Evolutionary conservation across 2,888 invertebrate species (phyloP).

Genomic region (Nomada lathburiana): DNA sequence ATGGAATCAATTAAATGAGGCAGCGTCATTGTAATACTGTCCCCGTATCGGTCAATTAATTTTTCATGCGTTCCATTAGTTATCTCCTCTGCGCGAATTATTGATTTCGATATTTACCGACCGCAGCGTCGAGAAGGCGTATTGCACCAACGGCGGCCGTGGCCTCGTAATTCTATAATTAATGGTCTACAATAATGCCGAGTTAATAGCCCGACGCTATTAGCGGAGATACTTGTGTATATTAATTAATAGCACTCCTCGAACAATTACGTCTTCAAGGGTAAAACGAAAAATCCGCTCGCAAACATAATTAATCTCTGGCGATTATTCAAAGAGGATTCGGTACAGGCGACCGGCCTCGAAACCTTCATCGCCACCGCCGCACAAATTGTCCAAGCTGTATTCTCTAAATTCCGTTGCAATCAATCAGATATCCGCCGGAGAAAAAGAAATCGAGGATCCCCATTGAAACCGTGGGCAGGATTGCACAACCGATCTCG

Average conservation of each 20-base stretch:
- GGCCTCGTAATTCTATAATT: slow-evolving; percentile 5
- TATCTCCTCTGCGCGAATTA: too few species aligned
- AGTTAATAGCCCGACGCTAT: not conserved
- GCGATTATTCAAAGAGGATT: not conserved
- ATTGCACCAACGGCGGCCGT: not conserved
- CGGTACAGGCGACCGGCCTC: not conserved
- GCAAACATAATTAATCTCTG: not conserved
- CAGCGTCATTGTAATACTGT: too few species aligned
- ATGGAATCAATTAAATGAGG: not conserved
- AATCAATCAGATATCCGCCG: too few species aligned
- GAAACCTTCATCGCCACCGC: not conserved
- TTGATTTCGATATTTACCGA: too few species aligned
- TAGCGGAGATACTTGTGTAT: not conserved
- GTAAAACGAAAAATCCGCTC: not conserved
- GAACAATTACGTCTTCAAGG: too few species aligned
- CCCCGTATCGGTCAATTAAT: too few species aligned
- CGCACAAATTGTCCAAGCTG: too few species aligned
- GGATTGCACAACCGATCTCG: too few species aligned
- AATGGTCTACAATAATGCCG: not conserved
- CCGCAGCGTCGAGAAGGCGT: not conserved
- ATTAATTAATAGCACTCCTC: slow-evolving; percentile 9
- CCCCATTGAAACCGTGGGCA: too few species aligned
- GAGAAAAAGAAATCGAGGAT: too few species aligned
- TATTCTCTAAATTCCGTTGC: too few species aligned
- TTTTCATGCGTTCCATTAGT: too few species aligned